A percentile compares a stretch with the other conserved stretches of the same genome.
Evolutionary conservation across 2,113 vertebrate genomes (phyloP).

Genomic region (Oryzias javanicus): DNA sequence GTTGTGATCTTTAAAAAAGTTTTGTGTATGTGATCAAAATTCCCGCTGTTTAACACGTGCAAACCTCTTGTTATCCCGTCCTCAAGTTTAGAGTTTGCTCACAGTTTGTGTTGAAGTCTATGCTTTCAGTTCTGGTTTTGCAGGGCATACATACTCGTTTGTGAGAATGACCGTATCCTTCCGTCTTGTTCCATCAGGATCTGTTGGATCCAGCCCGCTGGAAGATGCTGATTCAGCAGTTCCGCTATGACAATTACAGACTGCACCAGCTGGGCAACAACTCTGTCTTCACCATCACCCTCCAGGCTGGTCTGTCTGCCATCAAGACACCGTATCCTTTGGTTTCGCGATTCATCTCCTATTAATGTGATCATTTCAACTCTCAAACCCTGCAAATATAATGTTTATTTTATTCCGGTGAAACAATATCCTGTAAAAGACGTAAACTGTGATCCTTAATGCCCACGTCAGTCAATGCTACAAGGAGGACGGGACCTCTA

Average conservation of each 20-base stretch:
- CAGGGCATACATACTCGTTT: too few relatives aligned
- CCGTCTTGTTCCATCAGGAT: conserved; percentile 77
- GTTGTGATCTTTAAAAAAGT: too few relatives aligned
- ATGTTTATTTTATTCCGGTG: too few relatives aligned
- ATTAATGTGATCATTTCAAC: neutral
- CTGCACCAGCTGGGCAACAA: conserved; percentile 98
- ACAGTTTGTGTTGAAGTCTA: too few relatives aligned
- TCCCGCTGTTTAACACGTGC: too few relatives aligned
- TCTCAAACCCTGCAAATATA: neutral
- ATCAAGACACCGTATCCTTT: conserved; percentile 99
- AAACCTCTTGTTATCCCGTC: too few relatives aligned
- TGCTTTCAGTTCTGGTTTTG: too few relatives aligned
- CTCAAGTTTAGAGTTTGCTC: too few relatives aligned
- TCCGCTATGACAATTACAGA: conserved; percentile 99
- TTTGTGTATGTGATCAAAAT: too few relatives aligned
- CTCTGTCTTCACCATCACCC: conserved; percentile 97
- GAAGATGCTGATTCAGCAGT: conserved; percentile 99
- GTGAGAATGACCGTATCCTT: neutral
- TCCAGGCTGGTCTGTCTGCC: conserved; percentile 97
- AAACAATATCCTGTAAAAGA: conserved; percentile 1
- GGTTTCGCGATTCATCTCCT: neutral
- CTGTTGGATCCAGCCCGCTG: conserved; percentile 97
- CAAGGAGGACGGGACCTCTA: conserved; percentile 96
- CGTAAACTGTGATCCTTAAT: conserved; percentile 56
- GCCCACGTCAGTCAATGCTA: conserved; percentile 89